Evolutionary conservation across 2,797 vertebrate species (phyloP).

Genomic region (Dipus sagitta): DNA sequence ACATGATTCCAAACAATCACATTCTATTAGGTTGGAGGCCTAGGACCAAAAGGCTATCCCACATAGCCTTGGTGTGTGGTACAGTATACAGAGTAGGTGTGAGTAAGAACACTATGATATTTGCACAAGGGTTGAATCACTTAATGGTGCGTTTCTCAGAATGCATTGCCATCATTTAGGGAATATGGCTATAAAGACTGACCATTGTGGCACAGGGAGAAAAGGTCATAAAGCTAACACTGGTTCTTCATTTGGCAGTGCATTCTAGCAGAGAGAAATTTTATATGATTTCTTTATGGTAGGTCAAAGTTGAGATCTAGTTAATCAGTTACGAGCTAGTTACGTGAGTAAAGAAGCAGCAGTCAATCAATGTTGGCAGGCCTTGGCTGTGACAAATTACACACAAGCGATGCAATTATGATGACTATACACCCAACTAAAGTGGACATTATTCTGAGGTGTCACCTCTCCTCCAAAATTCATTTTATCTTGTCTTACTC

Average conservation of each 20-base stretch:
- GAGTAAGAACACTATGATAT: too few relatives aligned
- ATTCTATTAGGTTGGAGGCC: neutral
- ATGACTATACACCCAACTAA: neutral
- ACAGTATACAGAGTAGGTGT: neutral
- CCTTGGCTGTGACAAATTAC: neutral
- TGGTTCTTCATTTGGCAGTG: neutral
- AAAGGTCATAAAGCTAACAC: neutral
- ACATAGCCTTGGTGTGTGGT: neutral
- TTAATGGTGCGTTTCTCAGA: neutral
- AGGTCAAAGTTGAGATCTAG: conserved; percentile 4
- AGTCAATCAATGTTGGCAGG: neutral
- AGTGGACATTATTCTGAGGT: neutral
- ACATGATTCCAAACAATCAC: neutral
- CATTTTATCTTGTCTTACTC: neutral
- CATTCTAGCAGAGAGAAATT: neutral
- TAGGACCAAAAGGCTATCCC: neutral
- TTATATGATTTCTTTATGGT: conserved; percentile 3
- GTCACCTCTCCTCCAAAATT: neutral
- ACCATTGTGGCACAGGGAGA: neutral
- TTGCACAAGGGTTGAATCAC: neutral
- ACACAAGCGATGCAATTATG: neutral
- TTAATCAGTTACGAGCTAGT: conserved; percentile 22
- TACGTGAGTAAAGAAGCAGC: neutral
- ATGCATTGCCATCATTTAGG: neutral
- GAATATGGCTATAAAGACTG: neutral